phyloP scores from a whole-genome alignment of 2,113 vertebrate genomes.

The Takifugu bimaculatus region DNA sequence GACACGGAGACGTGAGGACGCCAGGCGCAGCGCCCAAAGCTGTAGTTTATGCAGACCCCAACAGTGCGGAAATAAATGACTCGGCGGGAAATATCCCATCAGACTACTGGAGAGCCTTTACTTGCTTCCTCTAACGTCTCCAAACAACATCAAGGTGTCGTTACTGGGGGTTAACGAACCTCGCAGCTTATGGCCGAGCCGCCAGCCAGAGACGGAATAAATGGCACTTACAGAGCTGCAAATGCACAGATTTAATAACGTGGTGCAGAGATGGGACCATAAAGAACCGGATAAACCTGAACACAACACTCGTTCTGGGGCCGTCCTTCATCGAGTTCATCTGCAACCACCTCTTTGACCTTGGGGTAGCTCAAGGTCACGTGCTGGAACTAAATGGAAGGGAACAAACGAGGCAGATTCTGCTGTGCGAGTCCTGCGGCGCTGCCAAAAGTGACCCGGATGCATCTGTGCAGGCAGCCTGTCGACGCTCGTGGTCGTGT shows the following conservation, averaged over 20 bases:
- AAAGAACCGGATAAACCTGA: no score
- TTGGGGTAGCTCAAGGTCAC: background rate
- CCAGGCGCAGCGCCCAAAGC: no score
- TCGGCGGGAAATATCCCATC: background rate
- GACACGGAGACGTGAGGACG: background rate
- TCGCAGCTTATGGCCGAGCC: conserved; percentile 5
- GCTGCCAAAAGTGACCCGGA: conserved; percentile 40
- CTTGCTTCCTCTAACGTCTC: background rate
- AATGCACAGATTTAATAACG: no score
- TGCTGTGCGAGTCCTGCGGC: background rate
- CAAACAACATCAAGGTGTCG: background rate
- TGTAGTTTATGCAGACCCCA: background rate
- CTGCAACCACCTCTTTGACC: no score
- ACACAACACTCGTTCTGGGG: no score
- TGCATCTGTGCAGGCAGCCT: conserved; percentile 38
- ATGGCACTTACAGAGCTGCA: no score
- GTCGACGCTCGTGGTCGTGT: no score
- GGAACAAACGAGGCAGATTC: background rate
- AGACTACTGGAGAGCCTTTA: background rate
- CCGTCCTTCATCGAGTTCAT: no score
- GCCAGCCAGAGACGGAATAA: background rate
- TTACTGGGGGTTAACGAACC: conserved; percentile 25
- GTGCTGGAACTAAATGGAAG: background rate
- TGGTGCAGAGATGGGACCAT: background rate
- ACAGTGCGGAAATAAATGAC: background rate